A percentile compares a stretch with the other conserved stretches of the same genome.
Evolutionary conservation across 2,113 vertebrate species (phyloP).

Genomic region (Strix aluco): DNA sequence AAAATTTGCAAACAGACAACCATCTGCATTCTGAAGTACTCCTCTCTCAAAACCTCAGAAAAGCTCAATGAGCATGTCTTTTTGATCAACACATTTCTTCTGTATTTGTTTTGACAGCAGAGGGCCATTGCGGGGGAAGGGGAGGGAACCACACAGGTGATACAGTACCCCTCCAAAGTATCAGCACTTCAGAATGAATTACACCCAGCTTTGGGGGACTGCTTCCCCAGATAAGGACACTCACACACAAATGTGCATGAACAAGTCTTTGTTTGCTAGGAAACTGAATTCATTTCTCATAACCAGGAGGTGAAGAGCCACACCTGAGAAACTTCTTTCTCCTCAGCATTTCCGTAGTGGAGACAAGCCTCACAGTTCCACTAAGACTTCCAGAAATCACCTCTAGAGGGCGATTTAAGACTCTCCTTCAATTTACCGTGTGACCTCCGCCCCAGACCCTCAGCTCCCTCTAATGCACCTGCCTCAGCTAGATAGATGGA

Average conservation of each 20-base stretch:
- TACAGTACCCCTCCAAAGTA: neutral
- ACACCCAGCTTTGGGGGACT: neutral
- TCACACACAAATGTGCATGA: neutral
- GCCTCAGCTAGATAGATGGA: rapidly evolving
- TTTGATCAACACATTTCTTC: neutral
- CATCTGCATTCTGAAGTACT: neutral
- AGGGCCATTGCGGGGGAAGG: no score
- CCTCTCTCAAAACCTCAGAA: neutral
- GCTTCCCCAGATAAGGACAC: neutral
- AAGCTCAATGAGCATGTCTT: neutral
- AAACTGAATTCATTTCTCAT: neutral
- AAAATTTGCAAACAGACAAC: neutral
- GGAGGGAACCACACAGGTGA: rapidly evolving
- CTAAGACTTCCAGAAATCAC: neutral
- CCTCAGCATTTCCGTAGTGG: rapidly evolving
- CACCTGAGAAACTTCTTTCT: neutral
- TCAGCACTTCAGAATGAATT: neutral
- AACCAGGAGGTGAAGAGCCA: neutral
- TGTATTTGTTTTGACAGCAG: neutral
- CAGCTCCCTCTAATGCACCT: neutral
- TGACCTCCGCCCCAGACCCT: rapidly evolving
- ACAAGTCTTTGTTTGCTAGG: no score
- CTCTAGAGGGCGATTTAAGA: conserved; percentile 6
- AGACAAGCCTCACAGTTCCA: neutral
- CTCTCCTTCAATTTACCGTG: neutral